A percentile compares a stretch with the other conserved stretches of the same genome.
These are phyloP conservation scores for Ginglymostoma cirratum DNA, from an alignment of 2,113 vertebrate species.

Conservation along the genomic window DNA sequence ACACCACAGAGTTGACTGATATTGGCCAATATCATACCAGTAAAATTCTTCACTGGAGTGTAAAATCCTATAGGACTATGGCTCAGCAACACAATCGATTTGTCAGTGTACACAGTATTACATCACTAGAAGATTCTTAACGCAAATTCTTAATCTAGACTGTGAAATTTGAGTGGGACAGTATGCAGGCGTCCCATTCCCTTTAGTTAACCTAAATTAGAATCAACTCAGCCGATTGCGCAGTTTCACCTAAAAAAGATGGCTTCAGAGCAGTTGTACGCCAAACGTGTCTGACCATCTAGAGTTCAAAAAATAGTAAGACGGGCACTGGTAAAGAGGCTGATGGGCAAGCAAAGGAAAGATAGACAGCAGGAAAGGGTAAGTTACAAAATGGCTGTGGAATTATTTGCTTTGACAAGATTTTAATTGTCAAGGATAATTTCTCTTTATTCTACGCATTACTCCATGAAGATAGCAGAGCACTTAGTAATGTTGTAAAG, in stretches of 20 bases:
- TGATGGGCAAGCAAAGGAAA: not conserved
- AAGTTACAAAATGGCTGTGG: not conserved
- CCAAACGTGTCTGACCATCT: not conserved
- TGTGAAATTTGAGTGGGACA: not conserved
- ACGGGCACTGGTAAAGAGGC: not conserved
- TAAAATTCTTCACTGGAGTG: not conserved
- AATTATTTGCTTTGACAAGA: not conserved
- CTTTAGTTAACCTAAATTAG: not conserved
- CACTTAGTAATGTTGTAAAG: not conserved
- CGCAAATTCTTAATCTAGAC: not conserved
- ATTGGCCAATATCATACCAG: not conserved
- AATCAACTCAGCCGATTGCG: not conserved
- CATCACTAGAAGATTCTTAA: not conserved
- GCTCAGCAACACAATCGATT: not conserved
- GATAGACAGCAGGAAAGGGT: not conserved
- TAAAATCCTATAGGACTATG: not conserved
- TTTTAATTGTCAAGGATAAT: not conserved
- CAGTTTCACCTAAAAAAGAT: not conserved
- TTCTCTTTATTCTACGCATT: not conserved
- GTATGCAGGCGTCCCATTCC: not conserved
- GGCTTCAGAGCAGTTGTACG: not conserved
- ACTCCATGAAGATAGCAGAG: not conserved
- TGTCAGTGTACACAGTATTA: not conserved
- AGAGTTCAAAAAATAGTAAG: not conserved
- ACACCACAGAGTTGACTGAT: not conserved